Percentiles rank a stretch among this genome's conserved stretches.
phyloP scores from a whole-genome alignment of 1,140 invertebrate species.

The Cotesia glomerata region DNA sequence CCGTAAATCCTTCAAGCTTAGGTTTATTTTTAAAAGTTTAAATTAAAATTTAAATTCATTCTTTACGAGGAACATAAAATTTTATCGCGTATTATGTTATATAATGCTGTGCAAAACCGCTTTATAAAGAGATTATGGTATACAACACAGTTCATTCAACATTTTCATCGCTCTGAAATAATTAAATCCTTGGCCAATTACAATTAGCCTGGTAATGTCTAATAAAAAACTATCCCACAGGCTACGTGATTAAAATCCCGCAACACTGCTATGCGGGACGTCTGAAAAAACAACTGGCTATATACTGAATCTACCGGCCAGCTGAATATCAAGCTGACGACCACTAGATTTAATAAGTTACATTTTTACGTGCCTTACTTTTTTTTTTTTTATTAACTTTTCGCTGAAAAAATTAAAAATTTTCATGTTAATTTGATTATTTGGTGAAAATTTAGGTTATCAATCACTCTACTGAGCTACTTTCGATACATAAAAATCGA shows the following conservation, averaged over 20 bases:
- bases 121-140: no score
- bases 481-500: no score
- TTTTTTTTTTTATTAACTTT: no score
- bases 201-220: conserved; percentile 4
- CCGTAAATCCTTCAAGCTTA: not conserved
- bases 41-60: not conserved
- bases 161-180: not conserved
- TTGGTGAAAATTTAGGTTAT: no score
- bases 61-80: not conserved
- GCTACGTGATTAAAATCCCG: not conserved
- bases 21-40: not conserved
- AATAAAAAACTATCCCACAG: not conserved
- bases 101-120: no score
- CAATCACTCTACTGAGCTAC: no score
- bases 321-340: no score
- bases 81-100: not conserved
- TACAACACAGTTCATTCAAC: not conserved
- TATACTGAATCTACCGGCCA: no score
- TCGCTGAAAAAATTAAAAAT: no score
- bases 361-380: no score
- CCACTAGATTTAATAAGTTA: no score
- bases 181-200: not conserved
- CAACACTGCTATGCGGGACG: conserved; percentile 45
- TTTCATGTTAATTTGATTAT: no score
- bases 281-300: not conserved